These are phyloP conservation scores for Rhopalosiphum maidis DNA, from an alignment of 1,140 invertebrate genomes.

Conservation along the genomic window DNA sequence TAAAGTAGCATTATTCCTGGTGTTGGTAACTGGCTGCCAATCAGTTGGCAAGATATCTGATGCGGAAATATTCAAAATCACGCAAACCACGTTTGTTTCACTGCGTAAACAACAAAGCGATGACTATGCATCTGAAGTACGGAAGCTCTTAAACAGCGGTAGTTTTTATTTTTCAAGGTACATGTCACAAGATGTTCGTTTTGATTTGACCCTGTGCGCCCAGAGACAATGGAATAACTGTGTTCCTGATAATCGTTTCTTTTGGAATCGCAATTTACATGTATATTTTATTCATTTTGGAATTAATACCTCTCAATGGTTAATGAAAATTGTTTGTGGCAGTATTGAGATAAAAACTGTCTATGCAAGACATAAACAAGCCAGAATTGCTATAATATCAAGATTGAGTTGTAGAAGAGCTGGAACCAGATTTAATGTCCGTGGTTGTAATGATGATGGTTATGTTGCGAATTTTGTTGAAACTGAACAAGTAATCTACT, in stretches of 20 bases:
- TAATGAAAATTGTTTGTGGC: slow-evolving; percentile 93
- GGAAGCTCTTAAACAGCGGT: slow-evolving; percentile 92
- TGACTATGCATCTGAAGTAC: slow-evolving; percentile 80
- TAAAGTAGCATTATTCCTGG: slow-evolving; percentile 82
- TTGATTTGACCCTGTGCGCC: slow-evolving; percentile 92
- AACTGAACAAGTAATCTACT: slow-evolving; percentile 94
- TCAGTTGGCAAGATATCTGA: slow-evolving; percentile 94
- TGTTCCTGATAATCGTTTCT: slow-evolving; percentile 92
- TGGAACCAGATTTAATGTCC: slow-evolving; percentile 93
- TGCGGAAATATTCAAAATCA: slow-evolving; percentile 92
- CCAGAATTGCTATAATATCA: slow-evolving; percentile 91
- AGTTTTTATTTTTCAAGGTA: slow-evolving; percentile 96
- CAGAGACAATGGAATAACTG: slow-evolving; percentile 81
- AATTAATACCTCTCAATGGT: slow-evolving; percentile 86
- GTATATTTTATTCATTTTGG: slow-evolving; percentile 90
- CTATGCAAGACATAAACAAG: slow-evolving; percentile 91
- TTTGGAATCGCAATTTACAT: slow-evolving; percentile 95
- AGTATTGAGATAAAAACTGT: slow-evolving; percentile 95
- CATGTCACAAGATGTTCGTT: slow-evolving; percentile 64
- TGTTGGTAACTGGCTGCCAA: slow-evolving; percentile 92
- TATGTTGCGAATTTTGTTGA: slow-evolving; percentile 99
- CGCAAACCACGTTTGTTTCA: slow-evolving; percentile 88
- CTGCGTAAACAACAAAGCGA: slow-evolving; percentile 82
- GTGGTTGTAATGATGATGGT: slow-evolving; percentile 98
- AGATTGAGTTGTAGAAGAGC: slow-evolving; percentile 95